phyloP scores from a whole-genome alignment of 2,797 vertebrate species.

The Cynodonichthys magdalenae region DNA sequence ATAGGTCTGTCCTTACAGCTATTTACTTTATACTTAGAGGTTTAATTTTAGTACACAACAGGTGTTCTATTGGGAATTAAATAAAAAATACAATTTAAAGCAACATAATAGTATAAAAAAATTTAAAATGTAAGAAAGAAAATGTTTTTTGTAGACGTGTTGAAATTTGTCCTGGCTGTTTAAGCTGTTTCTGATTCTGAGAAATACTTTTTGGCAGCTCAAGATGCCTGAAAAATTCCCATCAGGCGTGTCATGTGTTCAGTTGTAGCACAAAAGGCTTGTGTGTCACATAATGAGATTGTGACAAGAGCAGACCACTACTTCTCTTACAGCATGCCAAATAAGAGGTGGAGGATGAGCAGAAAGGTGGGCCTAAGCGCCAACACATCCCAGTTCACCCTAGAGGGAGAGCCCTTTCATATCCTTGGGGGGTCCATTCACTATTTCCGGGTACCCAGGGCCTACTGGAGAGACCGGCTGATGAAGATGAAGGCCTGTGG shows the following conservation, averaged over 20 bases:
- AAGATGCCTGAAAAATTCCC: conserved; percentile 45
- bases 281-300: conserved; percentile 34
- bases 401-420: conserved; percentile 85
- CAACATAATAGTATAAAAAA: neutral
- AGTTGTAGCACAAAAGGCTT: conserved; percentile 48
- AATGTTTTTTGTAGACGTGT: neutral
- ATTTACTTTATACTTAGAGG: neutral
- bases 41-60: neutral
- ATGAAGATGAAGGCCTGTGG: conserved; percentile 93
- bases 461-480: conserved; percentile 92
- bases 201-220: conserved; percentile 2
- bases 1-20: neutral
- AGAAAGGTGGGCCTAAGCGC: conserved; percentile 82
- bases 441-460: conserved; percentile 91
- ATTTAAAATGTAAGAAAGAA: neutral
- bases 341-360: conserved; percentile 60
- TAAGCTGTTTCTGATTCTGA: conserved; percentile 13
- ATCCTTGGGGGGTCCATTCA: conserved; percentile 91
- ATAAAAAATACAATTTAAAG: neutral
- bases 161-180: neutral
- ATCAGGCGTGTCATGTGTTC: conserved; percentile 52
- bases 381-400: conserved; percentile 81
- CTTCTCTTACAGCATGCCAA: conserved; percentile 59
- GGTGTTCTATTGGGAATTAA: neutral
- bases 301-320: conserved; percentile 34